Base-by-base conservation (phyloP, 2,797 vertebrate species). In the Argyrosomus regius region DNA sequence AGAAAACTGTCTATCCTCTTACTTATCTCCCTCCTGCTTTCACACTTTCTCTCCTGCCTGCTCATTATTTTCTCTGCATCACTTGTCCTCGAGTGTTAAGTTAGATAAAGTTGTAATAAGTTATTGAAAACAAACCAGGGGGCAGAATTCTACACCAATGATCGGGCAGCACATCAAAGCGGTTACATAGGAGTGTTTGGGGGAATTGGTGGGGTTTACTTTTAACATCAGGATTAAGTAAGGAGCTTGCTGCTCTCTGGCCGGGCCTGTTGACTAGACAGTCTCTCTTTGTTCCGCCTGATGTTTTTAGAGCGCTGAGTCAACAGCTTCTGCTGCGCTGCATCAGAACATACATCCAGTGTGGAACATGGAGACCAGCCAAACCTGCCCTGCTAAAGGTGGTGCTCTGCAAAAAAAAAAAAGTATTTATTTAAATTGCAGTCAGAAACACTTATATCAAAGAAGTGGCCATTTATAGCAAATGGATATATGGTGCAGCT, bases 301-400 rank as follows among this genome's bases (percentile, higher is more conserved):
- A 79, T 94, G 91, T 93, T 94, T 94, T 92, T 56, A 88, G 85
- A 92, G 80, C 22, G 35, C 90, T 87, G 89, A 94, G 90, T 91
- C 90, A 92, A 94, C 94, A 93, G 35, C 83, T 92, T 94, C 83
- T 89, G 89, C 87, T 85, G 87, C 41, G 46, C 85, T 90, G 84
- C 89, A 75, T 92, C 87, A 92, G 89, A 89, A 87, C 87, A 88
- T 89, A 85, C 87, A 91, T 89, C 80, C 84, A 86, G 69, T 52
- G 82, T 87, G 86, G 89, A 86, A 76, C 79, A 73, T 84, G 87
- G 90, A 88, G 58, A 73, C 9, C 61, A 17, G 89, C 91, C 90
- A 93, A 74, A 49, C 60, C 58, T 54, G 80, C 80, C 45, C 59
- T 0, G 71, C 58, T 73, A 48, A 83, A 83, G 75, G 72, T 69